Evolutionary conservation across 2,113 vertebrate species (phyloP).

Genomic region (Varanus salvator): DNA sequence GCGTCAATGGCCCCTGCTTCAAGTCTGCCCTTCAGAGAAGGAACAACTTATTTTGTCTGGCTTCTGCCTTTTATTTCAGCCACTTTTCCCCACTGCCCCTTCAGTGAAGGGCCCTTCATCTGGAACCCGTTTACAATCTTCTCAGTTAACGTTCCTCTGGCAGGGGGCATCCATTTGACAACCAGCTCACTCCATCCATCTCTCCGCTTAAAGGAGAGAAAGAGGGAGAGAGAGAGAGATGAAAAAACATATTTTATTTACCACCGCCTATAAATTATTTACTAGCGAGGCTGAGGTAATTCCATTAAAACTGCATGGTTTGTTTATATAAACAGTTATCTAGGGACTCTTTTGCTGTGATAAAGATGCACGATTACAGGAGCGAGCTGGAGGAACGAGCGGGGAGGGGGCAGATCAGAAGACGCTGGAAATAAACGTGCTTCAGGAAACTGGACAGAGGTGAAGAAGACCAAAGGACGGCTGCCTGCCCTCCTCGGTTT

Average conservation of each 20-base stretch:
- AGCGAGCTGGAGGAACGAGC: not conserved
- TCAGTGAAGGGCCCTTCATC: not conserved
- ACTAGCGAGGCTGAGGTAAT: slow-evolving; percentile 73
- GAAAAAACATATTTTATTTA: slow-evolving; percentile 80
- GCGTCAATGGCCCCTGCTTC: not conserved
- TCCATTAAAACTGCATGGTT: slow-evolving; percentile 73
- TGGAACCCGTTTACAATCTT: slow-evolving; percentile 48
- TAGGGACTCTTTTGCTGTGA: slow-evolving; percentile 63
- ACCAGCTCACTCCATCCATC: slow-evolving; percentile 15
- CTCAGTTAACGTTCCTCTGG: slow-evolving; percentile 46
- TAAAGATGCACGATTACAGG: slow-evolving; percentile 38
- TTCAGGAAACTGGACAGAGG: not conserved
- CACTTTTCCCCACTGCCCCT: not conserved
- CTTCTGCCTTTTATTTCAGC: slow-evolving; percentile 1
- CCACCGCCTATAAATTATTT: slow-evolving; percentile 80
- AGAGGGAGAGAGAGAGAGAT: slow-evolving; percentile 49
- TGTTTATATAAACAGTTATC: slow-evolving; percentile 74
- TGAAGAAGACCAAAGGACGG: slow-evolving; percentile 42
- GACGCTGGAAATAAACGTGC: not conserved
- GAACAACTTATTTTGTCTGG: slow-evolving; percentile 21
- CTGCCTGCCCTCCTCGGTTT: slow-evolving; percentile 28
- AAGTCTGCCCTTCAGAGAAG: slow-evolving; percentile 17
- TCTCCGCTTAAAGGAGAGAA: slow-evolving; percentile 15
- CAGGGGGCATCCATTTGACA: slow-evolving; percentile 55
- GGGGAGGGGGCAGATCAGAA: not conserved